These are phyloP conservation scores for Triplophysa dalaica DNA, from an alignment of 2,113 vertebrate genomes.

Conservation along the genomic window DNA sequence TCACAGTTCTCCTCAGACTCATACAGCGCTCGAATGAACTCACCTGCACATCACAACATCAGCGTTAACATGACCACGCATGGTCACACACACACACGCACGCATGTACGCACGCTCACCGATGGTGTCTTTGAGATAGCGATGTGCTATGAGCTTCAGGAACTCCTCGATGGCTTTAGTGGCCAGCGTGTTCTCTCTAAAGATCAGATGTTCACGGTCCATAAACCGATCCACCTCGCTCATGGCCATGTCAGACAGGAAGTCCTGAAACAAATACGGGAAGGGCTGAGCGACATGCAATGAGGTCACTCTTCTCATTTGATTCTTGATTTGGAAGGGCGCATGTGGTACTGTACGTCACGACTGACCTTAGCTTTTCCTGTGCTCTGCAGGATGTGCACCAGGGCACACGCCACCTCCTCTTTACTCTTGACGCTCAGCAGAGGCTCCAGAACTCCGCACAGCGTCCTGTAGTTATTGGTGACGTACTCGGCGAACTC, in stretches of 20 bases:
- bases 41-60: slow-evolving; percentile 72
- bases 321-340: neutral
- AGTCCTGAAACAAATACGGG: slow-evolving; percentile 77
- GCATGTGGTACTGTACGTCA: too few species aligned
- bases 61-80: neutral
- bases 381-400: slow-evolving; percentile 95
- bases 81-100: neutral
- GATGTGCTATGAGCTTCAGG: slow-evolving; percentile 96
- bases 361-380: slow-evolving; percentile 90
- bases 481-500: slow-evolving; percentile 97
- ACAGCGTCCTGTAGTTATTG: slow-evolving; percentile 94
- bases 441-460: slow-evolving; percentile 89
- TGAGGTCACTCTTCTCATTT: neutral
- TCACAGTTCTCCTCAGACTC: slow-evolving; percentile 99
- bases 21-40: slow-evolving; percentile 95
- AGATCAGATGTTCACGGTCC: slow-evolving; percentile 94
- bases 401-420: slow-evolving; percentile 92
- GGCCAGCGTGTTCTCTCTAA: slow-evolving; percentile 96
- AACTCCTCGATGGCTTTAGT: slow-evolving; percentile 99
- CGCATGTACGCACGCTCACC: slow-evolving; percentile 71
- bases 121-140: slow-evolving; percentile 98
- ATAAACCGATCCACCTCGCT: slow-evolving; percentile 96
- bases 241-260: slow-evolving; percentile 98
- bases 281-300: neutral
- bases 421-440: slow-evolving; percentile 97